These are phyloP conservation scores for Acanthopagrus latus DNA, from an alignment of 2,797 vertebrate genomes.

Conservation along the genomic window DNA sequence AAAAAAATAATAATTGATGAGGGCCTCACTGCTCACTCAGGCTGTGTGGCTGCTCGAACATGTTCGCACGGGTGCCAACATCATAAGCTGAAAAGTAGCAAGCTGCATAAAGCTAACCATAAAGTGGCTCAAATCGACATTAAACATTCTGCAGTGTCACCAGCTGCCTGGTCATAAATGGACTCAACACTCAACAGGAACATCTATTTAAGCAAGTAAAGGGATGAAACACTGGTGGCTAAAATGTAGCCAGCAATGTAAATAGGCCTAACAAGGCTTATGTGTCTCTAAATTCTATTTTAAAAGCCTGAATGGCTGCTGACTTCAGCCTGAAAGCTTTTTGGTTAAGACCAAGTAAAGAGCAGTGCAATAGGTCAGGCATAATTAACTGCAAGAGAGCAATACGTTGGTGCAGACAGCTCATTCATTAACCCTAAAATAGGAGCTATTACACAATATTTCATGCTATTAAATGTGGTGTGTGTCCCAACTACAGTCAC, in stretches of 20 bases:
- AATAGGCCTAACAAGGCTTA: background rate
- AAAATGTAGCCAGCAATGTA: background rate
- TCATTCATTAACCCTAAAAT: background rate
- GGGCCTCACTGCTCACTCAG: no score
- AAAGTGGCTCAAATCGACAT: no score
- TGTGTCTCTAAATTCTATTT: background rate
- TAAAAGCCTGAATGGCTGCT: background rate
- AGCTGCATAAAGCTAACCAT: background rate
- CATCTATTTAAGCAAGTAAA: background rate
- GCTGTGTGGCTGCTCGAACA: no score
- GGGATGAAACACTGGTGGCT: background rate
- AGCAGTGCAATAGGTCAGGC: background rate
- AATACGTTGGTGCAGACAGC: background rate
- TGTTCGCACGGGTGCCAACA: no score
- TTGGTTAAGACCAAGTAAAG: background rate
- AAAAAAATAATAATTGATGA: no score
- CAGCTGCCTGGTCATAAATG: background rate
- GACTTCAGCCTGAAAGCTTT: conserved; percentile 3
- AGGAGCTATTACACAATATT: background rate
- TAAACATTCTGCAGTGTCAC: background rate
- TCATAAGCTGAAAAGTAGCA: no score
- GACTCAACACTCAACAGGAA: background rate
- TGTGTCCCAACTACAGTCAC: no score
- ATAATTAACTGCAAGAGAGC: background rate
- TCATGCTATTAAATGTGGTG: background rate